Base-by-base conservation (phyloP, 2,113 vertebrate genomes). In the Melospiza melodia region DNA sequence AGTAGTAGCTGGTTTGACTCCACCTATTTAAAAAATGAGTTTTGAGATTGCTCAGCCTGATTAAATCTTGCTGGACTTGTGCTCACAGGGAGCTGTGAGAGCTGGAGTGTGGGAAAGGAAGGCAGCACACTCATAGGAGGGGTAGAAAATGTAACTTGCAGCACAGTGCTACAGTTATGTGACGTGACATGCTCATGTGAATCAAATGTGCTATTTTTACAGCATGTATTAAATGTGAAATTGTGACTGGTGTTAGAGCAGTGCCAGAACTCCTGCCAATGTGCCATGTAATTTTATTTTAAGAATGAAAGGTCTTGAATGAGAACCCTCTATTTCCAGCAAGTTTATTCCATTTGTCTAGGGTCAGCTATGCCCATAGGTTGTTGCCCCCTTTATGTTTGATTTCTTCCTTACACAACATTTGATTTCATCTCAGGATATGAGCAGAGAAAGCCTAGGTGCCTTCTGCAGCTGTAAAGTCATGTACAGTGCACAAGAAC, bases 291-390 rank as follows among this genome's bases (percentile, higher is more conserved):
- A 83, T 94, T 96, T 97, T 88, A 77, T 94, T 95, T 96, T 94
- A 88, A 90, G 92, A 97, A 86, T 86, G 84, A 94, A 93, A 84
- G 88, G 90, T 91, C 87, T 89, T 87, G 93, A 91, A 90, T 91
- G 87, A 88, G 76, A 97, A 80, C 86, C 55, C 44, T 92, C 68
- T 93, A 62, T 90, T 97, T 96, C 88, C 75, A 95, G 93, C 75
- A 95, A 54, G 88, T 93, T 76, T 95, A 90, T 96, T 97, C 96
- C 84, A 91, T 97, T 96, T 96, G 78, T 93, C 93, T 93, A 71
- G 87, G 90, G 80, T 94, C 91, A 96, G 86, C 83, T 71, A 25
- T 94, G 77, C 73, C 95, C 82, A 65, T 61, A 93, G 91, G 96
- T 97, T 33, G 0, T 74, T 85, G 57, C 68, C 84, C 80, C 12